phyloP scores from a whole-genome alignment of 1,140 invertebrate species.

The Drosophila grimshawi region DNA sequence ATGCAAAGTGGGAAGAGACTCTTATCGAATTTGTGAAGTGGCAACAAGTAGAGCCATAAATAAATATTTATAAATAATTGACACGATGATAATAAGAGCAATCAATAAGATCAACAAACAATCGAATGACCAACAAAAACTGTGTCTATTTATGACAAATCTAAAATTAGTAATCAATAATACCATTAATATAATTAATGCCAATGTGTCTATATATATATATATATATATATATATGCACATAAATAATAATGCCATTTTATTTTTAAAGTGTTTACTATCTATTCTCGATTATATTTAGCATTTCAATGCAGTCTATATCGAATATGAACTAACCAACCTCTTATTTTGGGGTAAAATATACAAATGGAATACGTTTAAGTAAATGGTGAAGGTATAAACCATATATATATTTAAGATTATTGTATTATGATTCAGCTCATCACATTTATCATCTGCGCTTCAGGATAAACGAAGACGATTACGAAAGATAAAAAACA shows the following conservation, averaged over 20 bases:
- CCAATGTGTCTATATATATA: constrained; percentile 13
- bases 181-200: constrained; percentile 11
- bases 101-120: constrained; percentile 50
- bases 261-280: too few relatives aligned
- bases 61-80: constrained; percentile 46
- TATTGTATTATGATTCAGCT: neutral
- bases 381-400: too few relatives aligned
- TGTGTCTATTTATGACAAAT: constrained; percentile 21
- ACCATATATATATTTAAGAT: too few relatives aligned
- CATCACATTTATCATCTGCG: neutral
- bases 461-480: neutral
- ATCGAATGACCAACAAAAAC: constrained; percentile 13
- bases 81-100: constrained; percentile 15
- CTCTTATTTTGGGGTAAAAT: too few relatives aligned
- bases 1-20: constrained; percentile 8
- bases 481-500: neutral
- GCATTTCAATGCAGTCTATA: too few relatives aligned
- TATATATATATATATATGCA: neutral
- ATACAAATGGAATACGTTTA: too few relatives aligned
- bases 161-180: constrained; percentile 30
- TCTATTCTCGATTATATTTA: too few relatives aligned
- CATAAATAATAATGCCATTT: too few relatives aligned
- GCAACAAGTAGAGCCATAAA: constrained; percentile 26
- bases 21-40: constrained; percentile 24
- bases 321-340: too few relatives aligned